Evolutionary conservation across 2,113 vertebrate species (phyloP).

Genomic region (Ciconia boyciana): DNA sequence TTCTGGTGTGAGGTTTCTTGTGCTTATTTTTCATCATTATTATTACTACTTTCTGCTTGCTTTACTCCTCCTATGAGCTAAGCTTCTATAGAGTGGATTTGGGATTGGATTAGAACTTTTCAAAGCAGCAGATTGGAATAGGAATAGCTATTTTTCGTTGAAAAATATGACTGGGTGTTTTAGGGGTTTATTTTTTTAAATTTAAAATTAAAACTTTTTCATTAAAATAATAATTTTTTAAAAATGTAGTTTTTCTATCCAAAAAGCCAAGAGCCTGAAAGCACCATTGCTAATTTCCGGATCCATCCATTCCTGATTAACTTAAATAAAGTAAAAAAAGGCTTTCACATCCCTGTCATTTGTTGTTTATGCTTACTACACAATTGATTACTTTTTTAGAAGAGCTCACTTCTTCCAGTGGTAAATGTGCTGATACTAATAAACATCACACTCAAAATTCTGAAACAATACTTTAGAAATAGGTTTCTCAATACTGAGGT

Average conservation of each 20-base stretch:
- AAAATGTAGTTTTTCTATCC: neutral
- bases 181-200: neutral
- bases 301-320: neutral
- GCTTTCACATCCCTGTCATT: neutral
- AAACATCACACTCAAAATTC: neutral
- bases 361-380: neutral
- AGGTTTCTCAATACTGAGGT: neutral
- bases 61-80: neutral
- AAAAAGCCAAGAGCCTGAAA: neutral
- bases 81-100: neutral
- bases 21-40: neutral
- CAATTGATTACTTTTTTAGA: neutral
- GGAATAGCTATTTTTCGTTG: neutral
- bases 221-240: neutral
- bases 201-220: neutral
- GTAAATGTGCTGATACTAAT: neutral
- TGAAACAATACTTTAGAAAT: neutral
- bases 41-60: neutral
- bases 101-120: neutral
- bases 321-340: neutral
- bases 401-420: neutral
- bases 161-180: neutral
- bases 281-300: neutral
- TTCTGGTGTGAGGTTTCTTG: neutral
- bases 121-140: neutral